phyloP scores from a whole-genome alignment of 2,797 vertebrate species.

The Tapirus indicus region DNA sequence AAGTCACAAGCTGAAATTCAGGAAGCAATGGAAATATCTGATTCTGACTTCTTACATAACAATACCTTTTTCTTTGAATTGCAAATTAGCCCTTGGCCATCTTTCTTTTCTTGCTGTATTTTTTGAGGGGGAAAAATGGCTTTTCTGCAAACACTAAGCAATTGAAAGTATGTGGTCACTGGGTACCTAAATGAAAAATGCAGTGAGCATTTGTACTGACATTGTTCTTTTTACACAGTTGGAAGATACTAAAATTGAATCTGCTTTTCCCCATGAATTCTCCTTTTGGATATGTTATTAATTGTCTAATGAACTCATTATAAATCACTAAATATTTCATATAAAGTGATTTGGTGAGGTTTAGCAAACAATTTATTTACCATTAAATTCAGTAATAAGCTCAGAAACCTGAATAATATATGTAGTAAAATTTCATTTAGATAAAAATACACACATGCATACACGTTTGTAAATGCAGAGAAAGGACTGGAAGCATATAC shows the following conservation, averaged over 20 bases:
- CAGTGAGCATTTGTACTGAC: background rate
- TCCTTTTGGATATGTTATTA: background rate
- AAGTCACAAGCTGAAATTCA: background rate
- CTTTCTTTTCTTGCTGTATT: background rate
- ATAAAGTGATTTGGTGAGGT: background rate
- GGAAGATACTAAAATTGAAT: background rate
- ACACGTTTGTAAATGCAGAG: background rate
- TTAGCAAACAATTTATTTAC: conserved; percentile 5
- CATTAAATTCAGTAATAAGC: background rate
- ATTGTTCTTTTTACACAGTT: background rate
- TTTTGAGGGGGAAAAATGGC: conserved; percentile 14
- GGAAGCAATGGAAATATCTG: conserved; percentile 50
- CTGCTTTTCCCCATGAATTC: background rate
- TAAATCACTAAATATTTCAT: conserved; percentile 40
- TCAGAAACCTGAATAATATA: conserved; percentile 30
- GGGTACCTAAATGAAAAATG: background rate
- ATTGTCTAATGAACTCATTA: conserved; percentile 32
- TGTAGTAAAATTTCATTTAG: background rate
- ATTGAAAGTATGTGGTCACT: background rate
- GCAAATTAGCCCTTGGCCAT: background rate
- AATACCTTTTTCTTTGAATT: conserved; percentile 59
- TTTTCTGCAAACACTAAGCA: background rate
- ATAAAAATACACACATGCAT: background rate
- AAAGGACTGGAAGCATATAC: background rate
- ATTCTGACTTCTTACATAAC: conserved; percentile 35